phyloP scores from a whole-genome alignment of 2,113 vertebrate genomes.

The Hyperopisus bebe region DNA sequence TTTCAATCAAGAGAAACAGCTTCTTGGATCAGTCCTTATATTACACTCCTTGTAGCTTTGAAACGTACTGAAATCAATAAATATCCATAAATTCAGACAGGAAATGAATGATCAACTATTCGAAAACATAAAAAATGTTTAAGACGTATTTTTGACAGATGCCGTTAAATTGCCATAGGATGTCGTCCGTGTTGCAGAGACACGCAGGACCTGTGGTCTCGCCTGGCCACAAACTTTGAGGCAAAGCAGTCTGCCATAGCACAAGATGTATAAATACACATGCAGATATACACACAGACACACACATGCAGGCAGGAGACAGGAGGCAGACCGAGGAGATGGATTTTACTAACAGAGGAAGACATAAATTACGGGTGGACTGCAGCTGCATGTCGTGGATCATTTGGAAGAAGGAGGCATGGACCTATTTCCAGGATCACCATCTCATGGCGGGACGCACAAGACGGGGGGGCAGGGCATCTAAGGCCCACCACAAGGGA shows the following conservation, averaged over 20 bases:
- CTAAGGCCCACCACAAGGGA: neutral
- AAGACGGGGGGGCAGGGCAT: neutral
- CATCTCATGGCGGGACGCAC: neutral
- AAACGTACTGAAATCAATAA: neutral
- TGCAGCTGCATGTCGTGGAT: conserved; percentile 31
- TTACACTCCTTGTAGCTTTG: neutral
- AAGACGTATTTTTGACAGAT: neutral
- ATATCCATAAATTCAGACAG: neutral
- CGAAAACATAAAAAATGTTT: neutral
- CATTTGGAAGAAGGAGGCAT: neutral
- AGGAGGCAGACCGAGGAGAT: conserved; percentile 39
- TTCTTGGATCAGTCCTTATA: neutral
- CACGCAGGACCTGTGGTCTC: neutral
- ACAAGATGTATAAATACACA: neutral
- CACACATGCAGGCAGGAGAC: neutral
- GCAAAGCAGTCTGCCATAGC: neutral
- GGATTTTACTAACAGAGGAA: conserved; percentile 63
- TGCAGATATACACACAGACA: neutral
- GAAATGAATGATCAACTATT: neutral
- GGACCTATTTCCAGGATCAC: neutral
- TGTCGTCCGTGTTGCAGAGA: neutral
- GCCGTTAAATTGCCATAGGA: neutral
- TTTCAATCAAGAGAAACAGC: neutral
- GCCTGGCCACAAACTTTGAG: neutral
- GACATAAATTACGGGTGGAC: conserved; percentile 64